Conservation (phyloP, 2,888 invertebrate species). For the Caenorhabditis sinica region DNA sequence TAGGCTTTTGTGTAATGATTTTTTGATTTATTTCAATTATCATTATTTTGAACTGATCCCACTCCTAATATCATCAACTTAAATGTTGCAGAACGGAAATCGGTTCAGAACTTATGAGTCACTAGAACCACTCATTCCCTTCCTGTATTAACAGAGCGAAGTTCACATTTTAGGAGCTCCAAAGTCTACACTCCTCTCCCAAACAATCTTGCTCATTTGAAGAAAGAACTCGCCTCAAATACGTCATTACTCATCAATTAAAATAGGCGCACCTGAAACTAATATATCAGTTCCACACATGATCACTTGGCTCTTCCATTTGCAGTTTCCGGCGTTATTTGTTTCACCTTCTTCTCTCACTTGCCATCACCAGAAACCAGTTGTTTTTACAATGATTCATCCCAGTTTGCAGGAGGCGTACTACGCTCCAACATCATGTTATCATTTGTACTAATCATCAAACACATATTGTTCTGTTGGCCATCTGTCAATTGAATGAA, state of each 20-base stretch:
- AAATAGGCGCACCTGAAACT: not conserved
- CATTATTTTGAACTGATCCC: conserved; percentile 12
- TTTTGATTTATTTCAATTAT: too few species aligned
- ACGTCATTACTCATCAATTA: conserved; percentile 31
- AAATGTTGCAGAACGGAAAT: conserved; percentile 1
- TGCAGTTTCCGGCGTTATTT: conserved; percentile 31
- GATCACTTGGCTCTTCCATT: not conserved
- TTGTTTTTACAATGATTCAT: conserved; percentile 52
- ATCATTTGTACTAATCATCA: conserved; percentile 29
- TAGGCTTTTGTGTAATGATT: too few species aligned
- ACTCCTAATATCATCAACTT: not conserved
- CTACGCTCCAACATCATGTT: not conserved
- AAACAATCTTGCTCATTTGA: conserved; percentile 29
- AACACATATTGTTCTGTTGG: conserved; percentile 11
- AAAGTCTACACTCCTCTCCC: not conserved
- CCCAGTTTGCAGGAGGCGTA: conserved; percentile 30
- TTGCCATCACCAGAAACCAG: conserved; percentile 37
- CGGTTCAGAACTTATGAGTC: not conserved
- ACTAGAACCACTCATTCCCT: not conserved
- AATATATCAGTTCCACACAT: conserved; percentile 17
- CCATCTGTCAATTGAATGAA: not conserved
- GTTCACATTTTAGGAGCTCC: not conserved
- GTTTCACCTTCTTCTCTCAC: not conserved
- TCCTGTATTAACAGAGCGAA: not conserved
- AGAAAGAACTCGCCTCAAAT: conserved; percentile 8